Conservation (phyloP, 2,113 vertebrate species). For the Electrona antarctica region DNA sequence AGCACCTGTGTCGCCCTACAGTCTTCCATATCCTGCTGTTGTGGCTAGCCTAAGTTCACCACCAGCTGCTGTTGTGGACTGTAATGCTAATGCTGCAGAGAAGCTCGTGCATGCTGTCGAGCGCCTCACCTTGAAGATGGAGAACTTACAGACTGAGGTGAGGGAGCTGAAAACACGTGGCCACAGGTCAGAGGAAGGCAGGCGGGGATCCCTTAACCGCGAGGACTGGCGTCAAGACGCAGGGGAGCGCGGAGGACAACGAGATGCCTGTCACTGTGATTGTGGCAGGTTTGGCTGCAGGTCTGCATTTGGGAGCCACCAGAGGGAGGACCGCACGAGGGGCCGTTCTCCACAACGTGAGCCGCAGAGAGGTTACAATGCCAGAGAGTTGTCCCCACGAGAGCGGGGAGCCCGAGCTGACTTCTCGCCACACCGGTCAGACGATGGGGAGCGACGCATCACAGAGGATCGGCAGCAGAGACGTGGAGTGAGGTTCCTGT, state of each 20-base stretch:
- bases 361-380: conserved; percentile 5
- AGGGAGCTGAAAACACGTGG: too few species aligned
- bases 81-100: too few species aligned
- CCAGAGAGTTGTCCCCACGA: conserved; percentile 3
- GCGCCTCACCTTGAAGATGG: too few species aligned
- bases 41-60: too few species aligned
- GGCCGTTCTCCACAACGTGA: conserved; percentile 1
- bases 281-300: background rate
- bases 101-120: too few species aligned
- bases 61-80: too few species aligned
- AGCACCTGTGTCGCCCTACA: too few species aligned
- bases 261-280: background rate
- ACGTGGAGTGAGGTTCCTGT: conserved; percentile 3
- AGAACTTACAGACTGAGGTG: too few species aligned
- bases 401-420: conserved; percentile 11
- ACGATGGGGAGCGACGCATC: too few species aligned
- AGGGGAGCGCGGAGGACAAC: background rate
- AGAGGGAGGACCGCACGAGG: conserved; percentile 4
- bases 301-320: background rate
- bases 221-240: background rate
- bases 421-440: background rate
- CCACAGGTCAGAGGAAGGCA: background rate
- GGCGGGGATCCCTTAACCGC: background rate
- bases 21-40: too few species aligned
- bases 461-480: conserved; percentile 2